Evolutionary conservation across 2,888 invertebrate species (phyloP).

Genomic region (Monoplex corrugatus): DNA sequence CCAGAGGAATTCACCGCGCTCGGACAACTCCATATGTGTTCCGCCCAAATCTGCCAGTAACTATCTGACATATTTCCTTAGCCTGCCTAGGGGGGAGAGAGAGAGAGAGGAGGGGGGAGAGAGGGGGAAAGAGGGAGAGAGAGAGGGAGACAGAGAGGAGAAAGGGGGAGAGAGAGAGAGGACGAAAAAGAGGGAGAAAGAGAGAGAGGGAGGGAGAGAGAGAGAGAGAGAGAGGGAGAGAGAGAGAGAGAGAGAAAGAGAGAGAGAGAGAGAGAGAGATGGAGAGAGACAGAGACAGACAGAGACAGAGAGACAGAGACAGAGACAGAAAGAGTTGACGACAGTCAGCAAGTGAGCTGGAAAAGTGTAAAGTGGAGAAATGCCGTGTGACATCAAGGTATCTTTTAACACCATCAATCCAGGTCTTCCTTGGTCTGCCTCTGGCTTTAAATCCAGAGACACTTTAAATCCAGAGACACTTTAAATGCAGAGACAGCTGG

Average conservation of each 20-base stretch:
- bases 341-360: not conserved
- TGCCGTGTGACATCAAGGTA: not conserved
- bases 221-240: slow-evolving; percentile 9
- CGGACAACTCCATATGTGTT: not conserved
- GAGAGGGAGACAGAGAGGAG: too few species aligned
- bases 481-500: too few species aligned
- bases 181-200: too few species aligned
- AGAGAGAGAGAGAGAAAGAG: slow-evolving; percentile 30
- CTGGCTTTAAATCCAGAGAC: too few species aligned
- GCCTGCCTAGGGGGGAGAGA: not conserved
- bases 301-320: too few species aligned
- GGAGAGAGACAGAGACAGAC: too few species aligned
- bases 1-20: not conserved
- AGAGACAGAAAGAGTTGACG: not conserved
- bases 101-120: not conserved
- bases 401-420: too few species aligned
- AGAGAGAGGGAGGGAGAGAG: not conserved
- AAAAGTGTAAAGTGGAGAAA: not conserved
- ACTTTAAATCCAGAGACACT: too few species aligned
- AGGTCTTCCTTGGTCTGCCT: too few species aligned
- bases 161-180: too few species aligned
- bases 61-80: not conserved
- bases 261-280: not conserved
- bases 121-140: too few species aligned
- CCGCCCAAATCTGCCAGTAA: not conserved